Conservation (phyloP, 2,113 vertebrate genomes). For the Clarias magur region DNA sequence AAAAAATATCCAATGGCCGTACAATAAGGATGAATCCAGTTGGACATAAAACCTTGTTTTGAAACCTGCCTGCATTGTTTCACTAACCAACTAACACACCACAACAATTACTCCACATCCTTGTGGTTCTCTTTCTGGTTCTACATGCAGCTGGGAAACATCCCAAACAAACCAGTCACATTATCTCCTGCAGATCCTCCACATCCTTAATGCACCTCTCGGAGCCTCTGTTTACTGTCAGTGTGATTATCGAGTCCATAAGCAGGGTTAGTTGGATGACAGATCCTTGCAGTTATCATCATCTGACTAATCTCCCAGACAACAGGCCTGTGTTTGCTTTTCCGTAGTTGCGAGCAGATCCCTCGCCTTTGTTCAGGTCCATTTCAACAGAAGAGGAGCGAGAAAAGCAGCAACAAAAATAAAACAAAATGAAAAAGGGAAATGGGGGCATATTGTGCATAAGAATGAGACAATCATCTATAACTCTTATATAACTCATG, state of each 20-base stretch:
- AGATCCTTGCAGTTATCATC: background rate
- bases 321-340: constrained; percentile 32
- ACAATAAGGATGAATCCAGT: background rate
- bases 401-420: background rate
- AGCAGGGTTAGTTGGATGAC: background rate
- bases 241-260: background rate
- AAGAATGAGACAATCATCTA: no score
- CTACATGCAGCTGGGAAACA: background rate
- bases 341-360: background rate
- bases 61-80: background rate
- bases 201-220: background rate
- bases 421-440: background rate
- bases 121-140: constrained; percentile 19
- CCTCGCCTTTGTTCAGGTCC: background rate
- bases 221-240: background rate
- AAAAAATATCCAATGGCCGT: background rate
- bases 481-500: background rate
- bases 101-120: background rate
- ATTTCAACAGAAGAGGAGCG: background rate
- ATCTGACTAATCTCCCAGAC: constrained; percentile 15
- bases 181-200: background rate
- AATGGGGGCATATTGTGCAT: background rate
- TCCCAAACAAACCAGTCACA: background rate
- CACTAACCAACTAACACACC: background rate
- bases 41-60: background rate